These are phyloP conservation scores for Thera britannica DNA, from an alignment of 2,888 invertebrate genomes.

Conservation along the genomic window DNA sequence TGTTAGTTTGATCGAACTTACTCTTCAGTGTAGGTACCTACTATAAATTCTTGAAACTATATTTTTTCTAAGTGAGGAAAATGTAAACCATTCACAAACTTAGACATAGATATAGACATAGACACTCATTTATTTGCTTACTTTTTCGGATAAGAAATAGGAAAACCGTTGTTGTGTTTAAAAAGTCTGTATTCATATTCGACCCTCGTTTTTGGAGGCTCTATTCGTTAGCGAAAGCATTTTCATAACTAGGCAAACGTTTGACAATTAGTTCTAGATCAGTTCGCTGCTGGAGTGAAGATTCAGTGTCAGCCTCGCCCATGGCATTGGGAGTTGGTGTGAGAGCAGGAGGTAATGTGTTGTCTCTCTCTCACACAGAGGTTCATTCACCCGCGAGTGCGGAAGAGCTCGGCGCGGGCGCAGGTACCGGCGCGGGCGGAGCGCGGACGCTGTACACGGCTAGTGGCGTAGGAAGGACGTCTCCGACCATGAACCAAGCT, in stretches of 20 bases:
- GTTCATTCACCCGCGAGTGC: conserved; percentile 82
- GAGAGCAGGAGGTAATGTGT: conserved; percentile 43
- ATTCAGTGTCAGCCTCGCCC: conserved; percentile 71
- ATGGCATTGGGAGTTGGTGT: conserved; percentile 70
- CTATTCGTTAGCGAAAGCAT: conserved; percentile 46
- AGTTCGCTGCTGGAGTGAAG: conserved; percentile 64
- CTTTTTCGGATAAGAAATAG: too few relatives aligned
- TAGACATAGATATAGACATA: too few relatives aligned
- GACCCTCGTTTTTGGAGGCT: conserved; percentile 37
- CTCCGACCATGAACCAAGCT: conserved; percentile 80
- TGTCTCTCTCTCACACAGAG: conserved; percentile 71
- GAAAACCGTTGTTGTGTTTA: too few relatives aligned
- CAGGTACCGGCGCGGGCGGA: conserved; percentile 66
- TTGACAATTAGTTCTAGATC: conserved; percentile 70
- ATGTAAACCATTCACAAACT: too few relatives aligned
- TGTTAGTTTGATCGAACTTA: too few relatives aligned
- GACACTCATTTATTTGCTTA: too few relatives aligned
- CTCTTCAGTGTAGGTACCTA: too few relatives aligned
- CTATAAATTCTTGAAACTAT: too few relatives aligned
- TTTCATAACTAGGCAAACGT: conserved; percentile 46
- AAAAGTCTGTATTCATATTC: too few relatives aligned
- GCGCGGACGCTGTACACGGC: conserved; percentile 65
- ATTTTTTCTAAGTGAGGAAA: too few relatives aligned
- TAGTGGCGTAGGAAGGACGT: conserved; percentile 76
- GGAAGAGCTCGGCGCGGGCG: conserved; percentile 79